Percentiles rank a stretch among this genome's conserved stretches.
phyloP scores from a whole-genome alignment of 1,140 invertebrate genomes.

The Ylistrum balloti region DNA sequence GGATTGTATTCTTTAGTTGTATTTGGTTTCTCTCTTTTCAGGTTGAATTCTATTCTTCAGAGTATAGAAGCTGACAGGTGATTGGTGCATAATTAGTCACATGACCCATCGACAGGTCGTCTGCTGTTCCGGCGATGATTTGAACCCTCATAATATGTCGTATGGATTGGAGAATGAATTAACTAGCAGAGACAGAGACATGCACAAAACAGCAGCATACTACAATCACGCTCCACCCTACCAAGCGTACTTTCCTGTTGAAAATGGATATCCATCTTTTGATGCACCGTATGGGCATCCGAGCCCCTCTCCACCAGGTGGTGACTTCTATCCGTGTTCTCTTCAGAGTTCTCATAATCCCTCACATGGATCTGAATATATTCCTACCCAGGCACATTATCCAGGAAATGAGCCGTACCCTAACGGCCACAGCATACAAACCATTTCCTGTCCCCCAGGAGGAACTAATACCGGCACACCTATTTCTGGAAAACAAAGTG shows the following conservation, averaged over 20 bases:
- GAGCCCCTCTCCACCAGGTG: conserved; percentile 51
- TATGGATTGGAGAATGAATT: conserved; percentile 69
- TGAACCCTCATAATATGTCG: conserved; percentile 71
- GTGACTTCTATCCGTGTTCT: conserved; percentile 59
- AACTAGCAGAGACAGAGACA: conserved; percentile 72
- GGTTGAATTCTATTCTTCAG: conserved; percentile 51
- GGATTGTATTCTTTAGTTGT: conserved; percentile 48
- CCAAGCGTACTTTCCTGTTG: conserved; percentile 67
- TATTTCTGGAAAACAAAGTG: conserved; percentile 49
- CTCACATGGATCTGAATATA: conserved; percentile 32
- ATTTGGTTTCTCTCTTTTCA: conserved; percentile 50
- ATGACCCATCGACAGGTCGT: conserved; percentile 59
- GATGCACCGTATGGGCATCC: conserved; percentile 63
- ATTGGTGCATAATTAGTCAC: conserved; percentile 63
- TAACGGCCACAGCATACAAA: conserved; percentile 10
- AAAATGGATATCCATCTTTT: conserved; percentile 69
- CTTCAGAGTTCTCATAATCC: conserved; percentile 56
- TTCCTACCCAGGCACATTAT: conserved; percentile 47
- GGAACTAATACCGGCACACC: conserved; percentile 43
- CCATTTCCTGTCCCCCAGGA: conserved; percentile 55
- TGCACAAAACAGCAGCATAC: conserved; percentile 73
- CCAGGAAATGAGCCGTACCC: conserved; percentile 46
- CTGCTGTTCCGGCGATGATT: conserved; percentile 60
- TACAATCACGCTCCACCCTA: conserved; percentile 60
- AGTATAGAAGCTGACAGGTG: conserved; percentile 53